Evolutionary conservation across 2,888 invertebrate species (phyloP).

Genomic region (Pediacus dermestoides): DNA sequence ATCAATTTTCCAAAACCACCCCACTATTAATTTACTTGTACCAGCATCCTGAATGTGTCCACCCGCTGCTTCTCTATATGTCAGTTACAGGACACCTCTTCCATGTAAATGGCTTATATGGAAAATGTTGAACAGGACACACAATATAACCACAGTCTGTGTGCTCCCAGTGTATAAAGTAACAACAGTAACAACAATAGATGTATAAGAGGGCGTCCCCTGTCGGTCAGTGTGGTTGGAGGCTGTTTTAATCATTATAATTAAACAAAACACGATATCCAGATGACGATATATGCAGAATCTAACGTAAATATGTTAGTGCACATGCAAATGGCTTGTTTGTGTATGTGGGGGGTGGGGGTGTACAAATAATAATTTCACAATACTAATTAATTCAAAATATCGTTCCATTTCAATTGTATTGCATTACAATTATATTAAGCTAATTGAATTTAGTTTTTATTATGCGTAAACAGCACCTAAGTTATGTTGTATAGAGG

Average conservation of each 20-base stretch:
- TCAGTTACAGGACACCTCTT: too few species aligned
- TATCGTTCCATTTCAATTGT: slow-evolving; percentile 30
- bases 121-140: too few species aligned
- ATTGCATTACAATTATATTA: slow-evolving; percentile 20
- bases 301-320: slow-evolving; percentile 38
- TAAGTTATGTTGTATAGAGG: too few species aligned
- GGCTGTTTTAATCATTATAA: slow-evolving; percentile 34
- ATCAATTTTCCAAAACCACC: too few species aligned
- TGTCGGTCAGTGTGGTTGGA: too few species aligned
- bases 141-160: too few species aligned
- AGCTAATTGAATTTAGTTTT: slow-evolving; percentile 18
- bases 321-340: slow-evolving; percentile 35
- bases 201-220: slow-evolving; percentile 20
- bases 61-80: too few species aligned
- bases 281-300: slow-evolving; percentile 35
- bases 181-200: slow-evolving; percentile 16
- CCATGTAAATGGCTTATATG: too few species aligned
- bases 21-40: too few species aligned
- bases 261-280: slow-evolving; percentile 37
- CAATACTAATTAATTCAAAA: slow-evolving; percentile 40
- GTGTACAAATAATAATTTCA: slow-evolving; percentile 34
- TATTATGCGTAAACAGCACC: too few species aligned
- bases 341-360: slow-evolving; percentile 20
- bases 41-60: too few species aligned
- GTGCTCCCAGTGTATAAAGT: slow-evolving; percentile 17